Evolutionary conservation across 64 coral and sea anemone species (phyloP), one percentile per base, ranked within the genome.

Genomic region (Dendrophyllia cribrosa): DNA sequence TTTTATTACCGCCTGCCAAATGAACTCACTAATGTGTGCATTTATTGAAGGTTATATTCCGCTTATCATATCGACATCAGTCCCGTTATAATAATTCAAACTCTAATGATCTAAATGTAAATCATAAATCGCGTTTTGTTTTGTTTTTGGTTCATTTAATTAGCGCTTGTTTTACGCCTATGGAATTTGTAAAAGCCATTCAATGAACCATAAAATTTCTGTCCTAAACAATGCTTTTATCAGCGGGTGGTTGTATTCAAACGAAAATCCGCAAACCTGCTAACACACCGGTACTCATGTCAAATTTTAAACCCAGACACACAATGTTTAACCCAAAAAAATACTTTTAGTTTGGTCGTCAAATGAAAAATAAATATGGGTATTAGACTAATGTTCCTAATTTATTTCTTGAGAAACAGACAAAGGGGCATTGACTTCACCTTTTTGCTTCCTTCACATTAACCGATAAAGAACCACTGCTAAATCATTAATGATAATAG

Each of bases 401-500:
- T 44, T 50, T 5, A 19, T 20, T 75, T 75, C 72, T 75, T 75
- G 16, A 56, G 12, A 12, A 56, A 5, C 13, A 83, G 19, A 6
- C 44, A 11, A 7, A 7, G n/a, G 9, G 7, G 9, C 2, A 10
- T 60, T 62, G 1, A 20, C 1, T 67, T 1, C 0, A 0, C 7
- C 46, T 45, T 11, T 6, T 0, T n/a, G 10, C 46, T n/a, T 44
- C 4, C 52, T 20, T 12, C 10, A 60, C 3, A 23, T 46, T 65
- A 15, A 64, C 13, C 21, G 3, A 43, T 13, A 68, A 84, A 1
- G 13, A 51, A 66, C 14, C 51, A 23, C 19, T 67, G 43, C 4
- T 84, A 62, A 84, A 84, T 84, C 63, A 84, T 84, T 84, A 67
- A 84, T 84, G 43, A 67, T 10, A 13, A 46, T 0, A 50, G 12